Evolutionary conservation across 2,888 invertebrate genomes (phyloP), one percentile per base, ranked within the genome.

Genomic region (Resseliella maxima): DNA sequence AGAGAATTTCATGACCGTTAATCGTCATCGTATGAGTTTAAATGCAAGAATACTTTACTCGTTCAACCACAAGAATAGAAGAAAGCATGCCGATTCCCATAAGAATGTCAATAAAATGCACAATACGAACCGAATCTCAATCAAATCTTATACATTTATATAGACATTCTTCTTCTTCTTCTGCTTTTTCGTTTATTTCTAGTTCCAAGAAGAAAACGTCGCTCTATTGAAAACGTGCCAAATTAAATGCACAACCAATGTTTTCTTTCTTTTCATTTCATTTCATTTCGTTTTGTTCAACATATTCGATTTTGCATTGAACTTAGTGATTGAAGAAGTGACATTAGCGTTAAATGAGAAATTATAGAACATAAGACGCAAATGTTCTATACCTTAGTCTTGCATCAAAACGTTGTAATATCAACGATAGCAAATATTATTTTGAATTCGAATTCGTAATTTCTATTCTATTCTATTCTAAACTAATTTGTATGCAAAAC

Each of bases 401-500:
- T n/a, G n/a, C n/a, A n/a, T 2, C 46, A 50, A 50, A 50, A 18
- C 46, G 59, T 59, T 24, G 59, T 24, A 59, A 59, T 59, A 59
- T 59, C n/a, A 59, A 24, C 59, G 24, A 59, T 59, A 59, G 59
- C 59, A 59, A n/a, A 59, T 59, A 59, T 59, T 59, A 59, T 59
- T 59, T 59, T 24, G 2, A 21, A 10, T 50, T 18, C 18, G 12
- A 59, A 59, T n/a, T n/a, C n/a, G 59, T 59, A 59, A 59, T 59
- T 59, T 27, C 59, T 50, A 59, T 59, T 59, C 59, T n/a, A 59
- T 59, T 27, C 59, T 50, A 59, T 59, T 59, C 59, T n/a, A 59
- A 59, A 59, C 59, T 59, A 59, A 59, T 59, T 59, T 59, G 59
- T 59, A 59, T 59, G 59, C 59, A 59, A 59, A 59, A 24, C 27